A percentile compares a stretch with the other conserved stretches of the same genome.
These are phyloP conservation scores for Dryobates pubescens DNA, from an alignment of 2,797 vertebrate genomes.

Conservation along the genomic window DNA sequence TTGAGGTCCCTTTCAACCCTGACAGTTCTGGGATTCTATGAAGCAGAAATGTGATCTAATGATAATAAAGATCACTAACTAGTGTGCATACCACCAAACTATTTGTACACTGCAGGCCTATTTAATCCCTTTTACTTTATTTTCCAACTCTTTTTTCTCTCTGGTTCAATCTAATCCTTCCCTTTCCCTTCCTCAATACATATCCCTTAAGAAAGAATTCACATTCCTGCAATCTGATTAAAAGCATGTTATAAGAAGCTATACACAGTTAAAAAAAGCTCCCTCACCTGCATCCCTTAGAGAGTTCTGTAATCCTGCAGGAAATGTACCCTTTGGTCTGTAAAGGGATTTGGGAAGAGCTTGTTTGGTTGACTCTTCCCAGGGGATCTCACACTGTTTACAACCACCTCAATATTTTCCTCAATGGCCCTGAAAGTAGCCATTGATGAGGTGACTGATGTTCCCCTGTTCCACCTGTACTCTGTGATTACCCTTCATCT, in stretches of 20 bases:
- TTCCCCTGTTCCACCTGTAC: background rate
- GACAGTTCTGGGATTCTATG: too few species aligned
- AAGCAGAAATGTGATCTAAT: too few species aligned
- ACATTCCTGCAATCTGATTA: background rate
- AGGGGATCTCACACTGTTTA: background rate
- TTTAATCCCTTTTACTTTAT: background rate
- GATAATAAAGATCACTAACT: too few species aligned
- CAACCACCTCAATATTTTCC: background rate
- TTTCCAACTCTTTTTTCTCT: background rate
- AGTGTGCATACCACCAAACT: too few species aligned
- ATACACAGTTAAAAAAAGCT: background rate
- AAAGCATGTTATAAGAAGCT: background rate
- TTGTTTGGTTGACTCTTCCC: background rate
- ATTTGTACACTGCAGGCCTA: background rate
- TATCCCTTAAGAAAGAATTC: background rate
- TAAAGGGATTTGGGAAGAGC: rapidly evolving
- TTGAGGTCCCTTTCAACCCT: background rate
- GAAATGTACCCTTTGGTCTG: background rate
- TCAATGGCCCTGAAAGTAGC: background rate
- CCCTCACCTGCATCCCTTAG: background rate
- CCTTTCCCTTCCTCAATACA: background rate
- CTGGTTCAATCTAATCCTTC: background rate
- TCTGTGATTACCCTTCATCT: background rate
- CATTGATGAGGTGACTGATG: too few species aligned
- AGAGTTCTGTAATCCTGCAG: background rate